phyloP scores from a whole-genome alignment of 92 coral and sea anemone species.

The Heliopora coerulea region DNA sequence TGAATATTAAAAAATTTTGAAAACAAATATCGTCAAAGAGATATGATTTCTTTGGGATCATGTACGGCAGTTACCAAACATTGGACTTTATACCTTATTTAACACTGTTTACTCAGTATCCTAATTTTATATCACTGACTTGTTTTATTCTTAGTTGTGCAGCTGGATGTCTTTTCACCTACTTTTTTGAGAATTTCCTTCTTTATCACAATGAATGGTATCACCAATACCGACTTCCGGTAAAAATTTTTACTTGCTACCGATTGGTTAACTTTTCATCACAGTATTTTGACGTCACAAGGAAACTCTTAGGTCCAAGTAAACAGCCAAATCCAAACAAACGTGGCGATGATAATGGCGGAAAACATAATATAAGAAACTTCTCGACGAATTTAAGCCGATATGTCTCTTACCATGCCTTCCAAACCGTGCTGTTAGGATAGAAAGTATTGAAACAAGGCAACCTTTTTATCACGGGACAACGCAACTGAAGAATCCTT shows the following conservation, averaged over 20 bases:
- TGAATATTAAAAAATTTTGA: too few relatives aligned
- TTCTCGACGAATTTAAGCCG: neutral
- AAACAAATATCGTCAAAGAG: too few relatives aligned
- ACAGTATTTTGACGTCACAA: conserved; percentile 29
- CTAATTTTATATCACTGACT: too few relatives aligned
- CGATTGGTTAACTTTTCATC: conserved; percentile 19
- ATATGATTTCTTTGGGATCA: too few relatives aligned
- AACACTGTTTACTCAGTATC: too few relatives aligned
- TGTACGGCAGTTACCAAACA: too few relatives aligned
- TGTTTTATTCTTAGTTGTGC: too few relatives aligned
- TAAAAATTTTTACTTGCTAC: neutral
- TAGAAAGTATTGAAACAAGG: neutral
- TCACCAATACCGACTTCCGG: too few relatives aligned
- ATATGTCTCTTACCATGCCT: conserved; percentile 14
- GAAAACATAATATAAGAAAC: neutral
- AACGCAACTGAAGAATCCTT: neutral
- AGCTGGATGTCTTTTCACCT: too few relatives aligned
- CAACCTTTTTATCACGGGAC: neutral
- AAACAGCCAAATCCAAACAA: conserved; percentile 19
- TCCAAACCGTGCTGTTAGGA: neutral
- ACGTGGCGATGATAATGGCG: conserved; percentile 25
- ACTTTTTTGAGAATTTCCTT: too few relatives aligned
- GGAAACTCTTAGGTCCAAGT: conserved; percentile 6
- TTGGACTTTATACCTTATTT: too few relatives aligned
- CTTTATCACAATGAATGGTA: too few relatives aligned